Evolutionary conservation across 2,797 vertebrate species (phyloP).

Genomic region (Pelodytes ibericus): DNA sequence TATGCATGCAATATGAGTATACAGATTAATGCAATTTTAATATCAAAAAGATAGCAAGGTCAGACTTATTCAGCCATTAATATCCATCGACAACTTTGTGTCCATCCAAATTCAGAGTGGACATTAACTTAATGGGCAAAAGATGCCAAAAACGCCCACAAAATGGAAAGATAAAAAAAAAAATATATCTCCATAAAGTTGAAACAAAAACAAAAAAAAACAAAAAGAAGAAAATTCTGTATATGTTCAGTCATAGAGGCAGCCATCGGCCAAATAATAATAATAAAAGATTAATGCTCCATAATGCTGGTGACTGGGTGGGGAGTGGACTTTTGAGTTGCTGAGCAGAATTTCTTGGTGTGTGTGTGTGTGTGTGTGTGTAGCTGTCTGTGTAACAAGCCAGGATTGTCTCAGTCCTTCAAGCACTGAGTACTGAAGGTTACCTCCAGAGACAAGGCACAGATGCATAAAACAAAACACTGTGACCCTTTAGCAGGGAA

Average conservation of each 20-base stretch:
- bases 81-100: neutral
- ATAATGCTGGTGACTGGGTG: neutral
- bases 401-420: slow-evolving; percentile 2
- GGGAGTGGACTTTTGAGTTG: neutral
- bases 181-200: no score
- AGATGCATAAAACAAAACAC: no score
- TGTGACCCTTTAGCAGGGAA: no score
- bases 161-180: no score
- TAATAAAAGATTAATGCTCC: neutral
- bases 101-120: neutral
- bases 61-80: neutral
- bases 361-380: neutral
- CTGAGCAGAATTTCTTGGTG: neutral
- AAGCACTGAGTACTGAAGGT: slow-evolving; percentile 27
- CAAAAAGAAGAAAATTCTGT: neutral
- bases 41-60: neutral
- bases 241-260: neutral
- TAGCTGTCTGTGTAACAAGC: slow-evolving; percentile 7
- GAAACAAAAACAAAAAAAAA: neutral
- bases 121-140: neutral
- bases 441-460: slow-evolving; percentile 12
- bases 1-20: neutral
- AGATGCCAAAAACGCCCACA: neutral
- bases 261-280: neutral
- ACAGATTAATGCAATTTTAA: neutral